phyloP scores from a whole-genome alignment of 2,113 vertebrate species.

The Amphiprion ocellaris region DNA sequence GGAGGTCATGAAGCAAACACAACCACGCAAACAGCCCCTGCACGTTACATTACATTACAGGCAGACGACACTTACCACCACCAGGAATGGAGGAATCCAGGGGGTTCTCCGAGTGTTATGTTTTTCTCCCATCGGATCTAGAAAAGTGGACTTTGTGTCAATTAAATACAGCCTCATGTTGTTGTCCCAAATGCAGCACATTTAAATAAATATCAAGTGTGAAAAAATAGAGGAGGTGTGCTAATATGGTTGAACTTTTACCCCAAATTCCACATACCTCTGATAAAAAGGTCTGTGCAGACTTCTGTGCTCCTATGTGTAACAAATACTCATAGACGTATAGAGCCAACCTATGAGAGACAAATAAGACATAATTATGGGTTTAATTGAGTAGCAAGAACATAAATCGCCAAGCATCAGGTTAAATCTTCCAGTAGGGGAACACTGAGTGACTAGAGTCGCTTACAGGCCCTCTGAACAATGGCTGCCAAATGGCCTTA shows the following conservation, averaged over 20 bases:
- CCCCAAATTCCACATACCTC: conserved; percentile 86
- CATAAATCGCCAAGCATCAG: neutral
- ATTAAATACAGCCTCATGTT: too few relatives aligned
- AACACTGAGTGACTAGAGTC: conserved; percentile 55
- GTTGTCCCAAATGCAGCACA: neutral
- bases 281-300: conserved; percentile 97
- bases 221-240: neutral
- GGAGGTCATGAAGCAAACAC: conserved; percentile 44
- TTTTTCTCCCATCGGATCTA: conserved; percentile 99
- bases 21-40: conserved; percentile 42
- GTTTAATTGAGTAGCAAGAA: conserved; percentile 1
- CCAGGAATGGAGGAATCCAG: conserved; percentile 96
- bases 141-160: conserved; percentile 34
- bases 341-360: conserved; percentile 89
- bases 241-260: conserved; percentile 17
- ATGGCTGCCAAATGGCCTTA: conserved; percentile 77
- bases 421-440: conserved; percentile 36
- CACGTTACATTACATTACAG: conserved; percentile 33
- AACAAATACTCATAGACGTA: conserved; percentile 98
- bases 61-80: conserved; percentile 91
- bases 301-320: conserved; percentile 98
- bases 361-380: neutral
- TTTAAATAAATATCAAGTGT: neutral
- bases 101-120: conserved; percentile 95
- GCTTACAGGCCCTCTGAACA: conserved; percentile 75